A percentile compares a stretch with the other conserved stretches of the same genome.
phyloP scores from a whole-genome alignment of 2,113 vertebrate genomes.

The Orycteropus afer region DNA sequence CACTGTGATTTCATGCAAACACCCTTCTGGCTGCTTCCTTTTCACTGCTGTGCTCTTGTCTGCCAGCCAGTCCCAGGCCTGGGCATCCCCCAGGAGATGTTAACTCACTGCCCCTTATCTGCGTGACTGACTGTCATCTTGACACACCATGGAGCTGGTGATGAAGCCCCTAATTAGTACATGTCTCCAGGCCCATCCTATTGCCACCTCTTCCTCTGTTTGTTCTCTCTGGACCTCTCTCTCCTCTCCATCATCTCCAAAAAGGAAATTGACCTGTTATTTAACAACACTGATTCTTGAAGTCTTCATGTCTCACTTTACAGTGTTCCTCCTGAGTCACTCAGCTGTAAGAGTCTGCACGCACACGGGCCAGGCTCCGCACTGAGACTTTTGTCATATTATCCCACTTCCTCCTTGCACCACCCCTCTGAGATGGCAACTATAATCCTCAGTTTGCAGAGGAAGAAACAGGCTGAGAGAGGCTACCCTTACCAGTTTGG shows the following conservation, averaged over 20 bases:
- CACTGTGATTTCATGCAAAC: slow-evolving; percentile 91
- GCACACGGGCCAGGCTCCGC: rapidly evolving
- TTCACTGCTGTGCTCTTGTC: slow-evolving; percentile 92
- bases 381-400: rapidly evolving
- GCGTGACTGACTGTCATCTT: slow-evolving; percentile 99
- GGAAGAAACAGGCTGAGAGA: not conserved
- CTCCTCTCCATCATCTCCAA: not conserved
- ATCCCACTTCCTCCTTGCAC: rapidly evolving
- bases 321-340: not conserved
- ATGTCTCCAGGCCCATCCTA: slow-evolving; percentile 84
- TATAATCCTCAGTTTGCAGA: not conserved
- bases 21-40: slow-evolving; percentile 93
- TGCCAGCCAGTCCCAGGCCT: slow-evolving; percentile 90
- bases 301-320: rapidly evolving
- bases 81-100: slow-evolving; percentile 92
- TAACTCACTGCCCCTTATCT: slow-evolving; percentile 96
- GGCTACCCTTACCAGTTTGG: not conserved
- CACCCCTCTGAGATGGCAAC: not conserved
- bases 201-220: slow-evolving; percentile 79
- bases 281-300: not conserved
- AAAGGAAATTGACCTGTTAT: not conserved
- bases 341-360: rapidly evolving
- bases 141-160: slow-evolving; percentile 93
- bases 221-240: not conserved
- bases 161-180: slow-evolving; percentile 96